Percentiles rank a stretch among this genome's conserved stretches.
Evolutionary conservation across 1,140 invertebrate genomes (phyloP).

Genomic region (Nebria ingens): DNA sequence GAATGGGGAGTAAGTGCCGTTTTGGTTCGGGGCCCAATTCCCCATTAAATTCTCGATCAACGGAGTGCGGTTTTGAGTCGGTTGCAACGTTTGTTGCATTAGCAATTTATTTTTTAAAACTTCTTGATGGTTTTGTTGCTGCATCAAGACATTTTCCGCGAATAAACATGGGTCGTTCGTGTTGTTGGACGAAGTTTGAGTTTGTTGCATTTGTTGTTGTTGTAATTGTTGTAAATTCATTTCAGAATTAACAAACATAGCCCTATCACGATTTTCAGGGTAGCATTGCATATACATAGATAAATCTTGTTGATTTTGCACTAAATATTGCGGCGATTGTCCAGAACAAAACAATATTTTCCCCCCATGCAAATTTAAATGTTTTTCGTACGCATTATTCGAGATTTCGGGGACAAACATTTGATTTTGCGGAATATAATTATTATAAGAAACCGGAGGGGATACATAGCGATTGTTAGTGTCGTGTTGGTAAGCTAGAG

Average conservation of each 20-base stretch:
- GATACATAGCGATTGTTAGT: conserved; percentile 29
- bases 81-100: conserved; percentile 13
- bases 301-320: not conserved
- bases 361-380: not conserved
- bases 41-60: conserved; percentile 65
- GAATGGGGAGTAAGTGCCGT: conserved; percentile 71
- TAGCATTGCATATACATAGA: not conserved
- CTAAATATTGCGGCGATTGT: not conserved
- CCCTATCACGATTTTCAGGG: not conserved
- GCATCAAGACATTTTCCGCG: conserved; percentile 12
- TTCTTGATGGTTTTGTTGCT: conserved; percentile 11
- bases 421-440: conserved; percentile 21
- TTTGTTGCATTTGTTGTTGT: not conserved
- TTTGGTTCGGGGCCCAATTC: conserved; percentile 73
- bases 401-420: not conserved
- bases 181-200: not conserved
- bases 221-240: not conserved
- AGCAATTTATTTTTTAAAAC: not conserved
- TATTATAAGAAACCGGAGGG: conserved; percentile 3
- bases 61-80: conserved; percentile 36
- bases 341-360: not conserved
- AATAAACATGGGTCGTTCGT: not conserved
- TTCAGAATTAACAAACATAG: not conserved
- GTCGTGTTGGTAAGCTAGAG: conserved; percentile 33
- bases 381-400: not conserved